phyloP scores from a whole-genome alignment of 2,113 vertebrate species.

The Pongo pygmaeus region DNA sequence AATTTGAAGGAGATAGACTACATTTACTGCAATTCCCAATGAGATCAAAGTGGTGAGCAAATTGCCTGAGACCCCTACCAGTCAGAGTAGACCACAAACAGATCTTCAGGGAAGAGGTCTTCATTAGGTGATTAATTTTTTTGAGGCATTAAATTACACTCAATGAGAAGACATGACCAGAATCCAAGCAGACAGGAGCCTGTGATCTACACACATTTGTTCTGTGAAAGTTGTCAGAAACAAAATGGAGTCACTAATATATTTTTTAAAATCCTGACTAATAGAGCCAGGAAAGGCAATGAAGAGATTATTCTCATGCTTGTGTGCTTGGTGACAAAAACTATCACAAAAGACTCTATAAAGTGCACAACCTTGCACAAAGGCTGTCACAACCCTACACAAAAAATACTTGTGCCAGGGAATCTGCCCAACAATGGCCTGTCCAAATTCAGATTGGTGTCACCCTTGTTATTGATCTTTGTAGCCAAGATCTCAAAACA shows the following conservation, averaged over 20 bases:
- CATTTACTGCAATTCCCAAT: neutral
- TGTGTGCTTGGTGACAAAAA: neutral
- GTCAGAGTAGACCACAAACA: neutral
- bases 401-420: neutral
- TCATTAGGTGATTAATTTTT: neutral
- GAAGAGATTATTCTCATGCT: neutral
- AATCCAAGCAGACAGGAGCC: neutral
- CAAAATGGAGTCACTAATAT: neutral
- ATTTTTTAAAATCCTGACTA: neutral
- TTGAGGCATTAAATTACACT: slow-evolving; percentile 1
- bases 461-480: neutral
- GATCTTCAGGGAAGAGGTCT: neutral
- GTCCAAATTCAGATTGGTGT: neutral
- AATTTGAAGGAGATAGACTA: neutral
- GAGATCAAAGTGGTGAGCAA: neutral
- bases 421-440: neutral
- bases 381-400: neutral
- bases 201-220: neutral
- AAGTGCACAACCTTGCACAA: neutral
- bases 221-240: neutral
- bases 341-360: neutral
- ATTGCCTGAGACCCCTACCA: neutral
- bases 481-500: neutral
- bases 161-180: neutral
- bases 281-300: neutral